Base-by-base conservation (phyloP, 2,113 vertebrate species). In the Lepisosteus osseus region DNA sequence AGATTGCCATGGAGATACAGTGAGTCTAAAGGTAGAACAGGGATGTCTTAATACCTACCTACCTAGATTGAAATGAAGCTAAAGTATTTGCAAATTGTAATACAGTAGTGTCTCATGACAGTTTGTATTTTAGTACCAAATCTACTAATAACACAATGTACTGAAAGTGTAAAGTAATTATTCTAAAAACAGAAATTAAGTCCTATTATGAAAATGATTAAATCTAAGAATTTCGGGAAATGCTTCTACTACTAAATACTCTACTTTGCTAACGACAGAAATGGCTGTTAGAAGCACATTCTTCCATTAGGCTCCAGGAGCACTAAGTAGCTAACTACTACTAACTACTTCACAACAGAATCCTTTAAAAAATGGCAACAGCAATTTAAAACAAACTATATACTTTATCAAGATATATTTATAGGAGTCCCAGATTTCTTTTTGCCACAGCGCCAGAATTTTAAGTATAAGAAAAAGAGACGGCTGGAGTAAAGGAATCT, bases 251-350 rank as follows among this genome's bases (percentile, higher is more conserved):
- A 29, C 67, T 13, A 64, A 3, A 65, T 63, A 7, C 61, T 3
- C 61, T 41, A 15, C 14, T 82, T 84, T 84, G 80, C 80, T 80
- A 84, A 84, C 82, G 69, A 65, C 78, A 69, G 82, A 79, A 29
- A 79, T 77, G 71, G 74, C 76, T 69, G 69, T 70, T 47, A 77
- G 69, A 78, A 81, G 75, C 80, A 78, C 78, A 78, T 82, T 81
- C 77, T 75, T 74, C 77, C 69, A 57, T 69, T 70, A 54, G 72
- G 76, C 70, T 81, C 79, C 79, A 75, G 72, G 77, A 72, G 74
- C 67, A 69, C 74, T 72, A 71, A 54, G 40, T 43, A 55, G 71
- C 71, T 71, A 72, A 75, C 62, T 40, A 9, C 29, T 51, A 51
- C 47, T 51, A 51, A 51, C 47, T 51, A 6, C 5, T 51, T 51